These are phyloP conservation scores for Mesitornis unicolor DNA, from an alignment of 2,113 vertebrate species.

Conservation along the genomic window DNA sequence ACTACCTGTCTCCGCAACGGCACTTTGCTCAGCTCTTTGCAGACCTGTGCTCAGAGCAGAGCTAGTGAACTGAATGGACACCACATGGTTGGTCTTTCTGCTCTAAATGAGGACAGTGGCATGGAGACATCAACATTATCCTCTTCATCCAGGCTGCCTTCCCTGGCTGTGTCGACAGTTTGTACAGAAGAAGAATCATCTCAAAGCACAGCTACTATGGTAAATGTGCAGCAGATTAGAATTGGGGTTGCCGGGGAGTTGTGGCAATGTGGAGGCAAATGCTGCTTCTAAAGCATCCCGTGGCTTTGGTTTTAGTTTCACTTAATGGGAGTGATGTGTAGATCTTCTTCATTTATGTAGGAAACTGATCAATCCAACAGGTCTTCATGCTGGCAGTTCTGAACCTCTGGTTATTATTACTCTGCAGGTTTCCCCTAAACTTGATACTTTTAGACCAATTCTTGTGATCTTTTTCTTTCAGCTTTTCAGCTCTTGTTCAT, in stretches of 20 bases:
- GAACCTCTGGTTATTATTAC: neutral
- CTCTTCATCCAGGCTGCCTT: conserved; percentile 65
- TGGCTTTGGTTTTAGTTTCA: neutral
- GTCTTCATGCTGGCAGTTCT: neutral
- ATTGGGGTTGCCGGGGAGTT: neutral
- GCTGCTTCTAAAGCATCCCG: neutral
- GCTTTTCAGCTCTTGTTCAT: neutral
- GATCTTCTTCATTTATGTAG: rapidly evolving
- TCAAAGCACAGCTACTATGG: conserved; percentile 64
- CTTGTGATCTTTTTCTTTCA: neutral
- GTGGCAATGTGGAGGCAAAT: neutral
- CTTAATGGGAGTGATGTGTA: neutral
- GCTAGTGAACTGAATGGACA: conserved; percentile 77
- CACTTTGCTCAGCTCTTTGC: conserved; percentile 71
- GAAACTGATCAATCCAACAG: neutral
- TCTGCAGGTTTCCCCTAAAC: neutral
- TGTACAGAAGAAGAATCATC: conserved; percentile 71
- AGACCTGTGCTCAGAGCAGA: conserved; percentile 70
- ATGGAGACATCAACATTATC: conserved; percentile 55
- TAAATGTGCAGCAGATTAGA: conserved; percentile 33
- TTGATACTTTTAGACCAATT: neutral
- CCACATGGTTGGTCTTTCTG: conserved; percentile 57
- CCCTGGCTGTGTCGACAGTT: conserved; percentile 59
- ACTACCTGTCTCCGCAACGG: conserved; percentile 81
- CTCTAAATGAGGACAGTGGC: conserved; percentile 69